A percentile compares a stretch with the other conserved stretches of the same genome.
Conservation (phyloP, 2,797 vertebrate species). For the Danionella dracula region DNA sequence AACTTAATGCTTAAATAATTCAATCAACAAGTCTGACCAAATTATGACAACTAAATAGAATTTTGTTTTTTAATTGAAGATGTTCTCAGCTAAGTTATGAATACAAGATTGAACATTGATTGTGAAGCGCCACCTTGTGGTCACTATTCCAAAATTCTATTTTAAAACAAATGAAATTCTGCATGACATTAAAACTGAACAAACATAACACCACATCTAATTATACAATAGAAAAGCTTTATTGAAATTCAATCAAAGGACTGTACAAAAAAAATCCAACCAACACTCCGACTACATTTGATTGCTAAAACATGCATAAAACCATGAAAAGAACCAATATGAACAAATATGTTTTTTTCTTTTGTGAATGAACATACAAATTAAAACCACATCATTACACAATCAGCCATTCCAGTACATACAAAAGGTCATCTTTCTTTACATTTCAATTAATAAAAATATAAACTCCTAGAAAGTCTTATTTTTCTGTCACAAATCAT, state of each 20-base stretch:
- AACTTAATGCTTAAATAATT: no score
- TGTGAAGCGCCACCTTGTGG: constrained; percentile 54
- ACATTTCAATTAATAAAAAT: no score
- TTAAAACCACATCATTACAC: not conserved
- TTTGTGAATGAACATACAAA: no score
- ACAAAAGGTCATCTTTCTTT: not conserved
- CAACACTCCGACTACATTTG: not conserved
- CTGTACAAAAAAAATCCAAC: constrained; percentile 46
- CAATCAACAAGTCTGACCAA: no score
- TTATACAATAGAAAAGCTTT: constrained; percentile 52
- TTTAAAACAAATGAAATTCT: not conserved
- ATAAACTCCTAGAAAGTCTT: no score
- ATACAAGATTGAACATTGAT: no score
- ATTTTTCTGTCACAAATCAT: no score
- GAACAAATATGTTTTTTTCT: no score
- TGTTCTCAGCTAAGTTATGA: no score
- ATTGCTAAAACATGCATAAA: no score
- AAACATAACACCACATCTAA: not conserved
- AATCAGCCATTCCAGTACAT: not conserved
- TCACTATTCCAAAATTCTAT: not conserved
- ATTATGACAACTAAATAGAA: no score
- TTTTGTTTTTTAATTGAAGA: no score
- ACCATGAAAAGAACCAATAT: not conserved
- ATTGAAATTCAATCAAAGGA: constrained; percentile 55
- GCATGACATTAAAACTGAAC: not conserved